These are phyloP conservation scores for Anableps anableps DNA, from an alignment of 2,797 vertebrate genomes.

Conservation along the genomic window DNA sequence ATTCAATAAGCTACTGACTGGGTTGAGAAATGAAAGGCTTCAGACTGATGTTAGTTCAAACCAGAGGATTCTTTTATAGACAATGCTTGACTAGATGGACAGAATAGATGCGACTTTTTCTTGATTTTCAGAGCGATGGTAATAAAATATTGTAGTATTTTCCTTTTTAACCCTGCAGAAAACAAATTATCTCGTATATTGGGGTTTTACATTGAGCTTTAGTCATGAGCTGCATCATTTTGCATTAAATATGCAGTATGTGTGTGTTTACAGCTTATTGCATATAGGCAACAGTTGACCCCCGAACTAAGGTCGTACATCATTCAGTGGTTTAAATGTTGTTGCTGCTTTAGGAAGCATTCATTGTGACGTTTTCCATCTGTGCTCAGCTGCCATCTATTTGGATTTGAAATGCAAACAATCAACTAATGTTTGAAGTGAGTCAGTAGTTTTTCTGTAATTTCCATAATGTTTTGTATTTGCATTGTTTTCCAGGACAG, in stretches of 20 bases:
- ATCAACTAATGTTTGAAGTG: neutral
- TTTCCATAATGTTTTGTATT: neutral
- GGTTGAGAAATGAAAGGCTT: neutral
- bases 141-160: too few relatives aligned
- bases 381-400: neutral
- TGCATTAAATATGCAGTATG: neutral
- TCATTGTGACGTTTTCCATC: neutral
- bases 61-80: too few relatives aligned
- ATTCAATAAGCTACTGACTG: too few relatives aligned
- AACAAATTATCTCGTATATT: neutral
- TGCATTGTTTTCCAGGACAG: neutral
- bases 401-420: constrained; percentile 11
- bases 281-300: neutral
- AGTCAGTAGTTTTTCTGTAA: neutral
- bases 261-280: neutral
- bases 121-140: too few relatives aligned
- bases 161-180: too few relatives aligned
- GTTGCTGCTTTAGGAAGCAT: neutral
- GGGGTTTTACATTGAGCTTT: neutral
- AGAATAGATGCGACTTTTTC: too few relatives aligned
- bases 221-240: neutral
- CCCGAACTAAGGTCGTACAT: neutral
- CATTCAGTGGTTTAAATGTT: neutral
- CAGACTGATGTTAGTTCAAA: neutral
- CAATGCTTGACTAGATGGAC: too few relatives aligned